Evolutionary conservation across 2,888 invertebrate species (phyloP).

Genomic region (Andrena bicolor): DNA sequence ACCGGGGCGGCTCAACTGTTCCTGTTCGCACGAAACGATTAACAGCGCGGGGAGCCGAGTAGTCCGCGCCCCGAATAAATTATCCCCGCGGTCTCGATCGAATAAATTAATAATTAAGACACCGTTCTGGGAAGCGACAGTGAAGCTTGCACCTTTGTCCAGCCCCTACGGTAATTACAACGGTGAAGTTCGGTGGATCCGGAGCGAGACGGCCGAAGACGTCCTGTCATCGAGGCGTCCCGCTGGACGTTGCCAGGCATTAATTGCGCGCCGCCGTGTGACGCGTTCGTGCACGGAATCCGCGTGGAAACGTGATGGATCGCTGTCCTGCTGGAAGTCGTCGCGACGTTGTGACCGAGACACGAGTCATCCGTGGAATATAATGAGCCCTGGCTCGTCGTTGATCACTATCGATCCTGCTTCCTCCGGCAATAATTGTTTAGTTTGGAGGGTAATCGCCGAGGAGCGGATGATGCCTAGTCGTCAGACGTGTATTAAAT

Average conservation of each 20-base stretch:
- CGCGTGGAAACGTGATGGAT: slow-evolving; percentile 74
- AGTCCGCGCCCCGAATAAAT: slow-evolving; percentile 45
- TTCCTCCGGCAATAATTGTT: slow-evolving; percentile 21
- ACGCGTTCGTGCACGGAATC: slow-evolving; percentile 73
- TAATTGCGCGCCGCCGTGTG: slow-evolving; percentile 58
- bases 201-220: not conserved
- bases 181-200: slow-evolving; percentile 20
- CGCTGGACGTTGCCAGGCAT: slow-evolving; percentile 43
- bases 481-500: not conserved
- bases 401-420: slow-evolving; percentile 52
- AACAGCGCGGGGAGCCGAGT: slow-evolving; percentile 13
- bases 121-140: slow-evolving; percentile 42
- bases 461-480: not conserved
- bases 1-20: not conserved
- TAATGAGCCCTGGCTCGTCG: slow-evolving; percentile 61
- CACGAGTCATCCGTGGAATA: slow-evolving; percentile 61
- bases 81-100: slow-evolving; percentile 16
- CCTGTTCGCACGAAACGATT: slow-evolving; percentile 42
- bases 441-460: not conserved
- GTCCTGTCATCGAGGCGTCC: slow-evolving; percentile 52
- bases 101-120: slow-evolving; percentile 59
- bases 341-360: slow-evolving; percentile 63
- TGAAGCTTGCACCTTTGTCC: not conserved
- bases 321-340: slow-evolving; percentile 67
- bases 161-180: slow-evolving; percentile 40